Base-by-base conservation (phyloP, 1,140 invertebrate genomes). In the Apocrypta bakeri region DNA sequence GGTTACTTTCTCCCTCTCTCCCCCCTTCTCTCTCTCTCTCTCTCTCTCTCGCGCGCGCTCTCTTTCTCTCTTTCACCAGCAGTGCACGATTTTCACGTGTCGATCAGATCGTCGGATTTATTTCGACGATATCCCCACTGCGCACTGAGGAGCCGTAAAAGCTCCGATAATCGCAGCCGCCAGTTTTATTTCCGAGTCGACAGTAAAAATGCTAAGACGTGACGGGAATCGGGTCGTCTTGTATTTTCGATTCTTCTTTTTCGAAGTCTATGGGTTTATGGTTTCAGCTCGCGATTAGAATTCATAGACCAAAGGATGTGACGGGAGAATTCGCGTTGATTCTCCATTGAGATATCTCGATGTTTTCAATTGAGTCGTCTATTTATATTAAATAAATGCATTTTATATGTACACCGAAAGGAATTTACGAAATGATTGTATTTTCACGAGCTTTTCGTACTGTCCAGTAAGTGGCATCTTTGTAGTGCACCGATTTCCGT, bases 181-280 rank as follows among this genome's bases (percentile, higher is more conserved):
- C 64, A 25, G 64, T 71, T 71, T 37, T 56, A 71, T 71, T 37
- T 71, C 73, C 42, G 9, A 27, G 14, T 14, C 17, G 61, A 31
- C 14, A 40, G 75, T 66, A 77, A 77, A 77, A 66, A 64, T 37
- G 75, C 63, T 66, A 66, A 77, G 75, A 77, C 74, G 74, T 77
- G 74, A 61, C 6, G 75, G 56, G 75, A 77, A 77, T 77, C 73
- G 73, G 8, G 8, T 27, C 24, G 24, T 1, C 56, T 29, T 61
- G 6, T 48, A 8, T 71, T 9, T 12, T 71, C 68, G 31, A 31
- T 29, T 71, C 31, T 71, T 31, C 6, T 71, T n/a, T 31, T 37
- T 31, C 31, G 27, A 0, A 29, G 24, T 27, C 64, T 9, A 17
- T 25, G 1, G 64, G 64, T 66, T 66, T 66, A 66, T 66, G 14